Percentiles rank a stretch among this genome's conserved stretches.
Evolutionary conservation across 2,888 invertebrate species (phyloP).

Genomic region (Patella pellucida): DNA sequence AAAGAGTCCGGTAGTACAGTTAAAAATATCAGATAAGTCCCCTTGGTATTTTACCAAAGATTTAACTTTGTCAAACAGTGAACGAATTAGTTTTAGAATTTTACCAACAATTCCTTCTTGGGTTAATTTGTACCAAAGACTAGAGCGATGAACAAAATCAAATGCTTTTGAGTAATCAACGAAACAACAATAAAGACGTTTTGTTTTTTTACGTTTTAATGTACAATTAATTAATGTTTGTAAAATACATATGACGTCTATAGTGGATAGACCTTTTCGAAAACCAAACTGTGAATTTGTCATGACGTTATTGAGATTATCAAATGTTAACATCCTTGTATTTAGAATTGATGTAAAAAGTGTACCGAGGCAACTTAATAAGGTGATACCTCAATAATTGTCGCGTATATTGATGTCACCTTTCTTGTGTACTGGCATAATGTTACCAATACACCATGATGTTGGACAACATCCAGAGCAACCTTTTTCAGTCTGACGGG

Average conservation of each 20-base stretch:
- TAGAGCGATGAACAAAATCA: conserved; percentile 26
- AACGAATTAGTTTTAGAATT: conserved; percentile 15
- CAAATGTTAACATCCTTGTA: conserved; percentile 24
- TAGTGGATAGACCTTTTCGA: conserved; percentile 20
- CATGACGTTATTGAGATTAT: conserved; percentile 24
- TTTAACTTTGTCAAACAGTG: conserved; percentile 16
- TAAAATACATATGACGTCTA: conserved; percentile 30
- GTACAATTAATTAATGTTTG: conserved; percentile 22
- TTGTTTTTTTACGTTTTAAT: conserved; percentile 16
- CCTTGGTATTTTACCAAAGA: conserved; percentile 9
- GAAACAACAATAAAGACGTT: conserved; percentile 25
- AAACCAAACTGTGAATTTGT: conserved; percentile 32
- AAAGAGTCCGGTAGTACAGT: too few species aligned
- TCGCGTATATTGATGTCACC: conserved; percentile 27
- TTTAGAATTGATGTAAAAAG: conserved; percentile 33
- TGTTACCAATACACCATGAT: conserved; percentile 26
- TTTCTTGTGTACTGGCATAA: conserved; percentile 30
- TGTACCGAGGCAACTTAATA: conserved; percentile 30
- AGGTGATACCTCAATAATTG: conserved; percentile 35
- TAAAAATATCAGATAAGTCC: too few species aligned
- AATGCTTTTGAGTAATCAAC: conserved; percentile 32
- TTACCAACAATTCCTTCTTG: conserved; percentile 15
- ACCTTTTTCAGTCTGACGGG: too few species aligned
- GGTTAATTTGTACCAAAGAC: conserved; percentile 22
- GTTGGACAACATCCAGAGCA: conserved; percentile 23